Percentiles rank a stretch among this genome's conserved stretches.
Evolutionary conservation across 2,797 vertebrate species (phyloP).

Genomic region (Balearica regulorum): DNA sequence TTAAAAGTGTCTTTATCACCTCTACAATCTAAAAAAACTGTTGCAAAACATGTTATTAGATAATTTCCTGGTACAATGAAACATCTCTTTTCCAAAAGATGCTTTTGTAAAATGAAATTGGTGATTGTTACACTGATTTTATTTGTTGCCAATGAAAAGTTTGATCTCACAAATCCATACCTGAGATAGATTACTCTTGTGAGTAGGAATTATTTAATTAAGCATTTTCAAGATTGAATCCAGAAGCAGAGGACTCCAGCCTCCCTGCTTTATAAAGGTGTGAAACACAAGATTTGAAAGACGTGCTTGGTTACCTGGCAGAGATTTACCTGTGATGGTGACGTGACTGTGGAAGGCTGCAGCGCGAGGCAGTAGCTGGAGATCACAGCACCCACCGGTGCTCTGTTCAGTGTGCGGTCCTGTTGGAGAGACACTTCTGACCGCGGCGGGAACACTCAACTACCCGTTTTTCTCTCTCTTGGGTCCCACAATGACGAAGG

Average conservation of each 20-base stretch:
- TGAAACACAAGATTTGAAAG: neutral
- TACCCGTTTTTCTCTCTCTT: too few species aligned
- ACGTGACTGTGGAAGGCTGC: neutral
- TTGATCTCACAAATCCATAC: neutral
- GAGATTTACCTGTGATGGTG: neutral
- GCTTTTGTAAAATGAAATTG: neutral
- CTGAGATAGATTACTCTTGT: neutral
- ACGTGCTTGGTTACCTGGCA: neutral
- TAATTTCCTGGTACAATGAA: neutral
- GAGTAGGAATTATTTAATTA: neutral
- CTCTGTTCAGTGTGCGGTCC: neutral
- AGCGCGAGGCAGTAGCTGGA: too few species aligned
- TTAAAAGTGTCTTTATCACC: neutral
- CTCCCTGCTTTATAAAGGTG: neutral
- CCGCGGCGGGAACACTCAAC: neutral
- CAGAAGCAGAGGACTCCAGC: neutral
- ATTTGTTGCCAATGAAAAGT: neutral
- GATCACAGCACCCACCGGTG: rapidly evolving
- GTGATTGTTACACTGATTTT: neutral
- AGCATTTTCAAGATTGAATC: neutral
- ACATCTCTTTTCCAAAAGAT: neutral
- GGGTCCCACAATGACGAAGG: neutral
- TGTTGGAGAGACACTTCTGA: neutral
- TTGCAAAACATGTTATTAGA: neutral
- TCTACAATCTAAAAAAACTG: neutral